phyloP scores from a whole-genome alignment of 1,140 invertebrate species.

The Drosophila sp. region DNA sequence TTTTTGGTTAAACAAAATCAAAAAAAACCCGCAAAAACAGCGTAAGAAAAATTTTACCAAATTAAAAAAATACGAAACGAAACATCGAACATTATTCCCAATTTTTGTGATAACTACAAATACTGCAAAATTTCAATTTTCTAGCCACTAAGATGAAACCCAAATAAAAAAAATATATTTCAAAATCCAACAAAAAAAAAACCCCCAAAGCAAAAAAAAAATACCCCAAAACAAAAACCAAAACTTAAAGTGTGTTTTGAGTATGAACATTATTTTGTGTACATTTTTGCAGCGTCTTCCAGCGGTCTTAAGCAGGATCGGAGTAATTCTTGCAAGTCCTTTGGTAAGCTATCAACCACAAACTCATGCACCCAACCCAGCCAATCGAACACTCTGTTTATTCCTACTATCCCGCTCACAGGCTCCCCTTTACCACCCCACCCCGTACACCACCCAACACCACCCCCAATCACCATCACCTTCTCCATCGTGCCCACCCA shows the following conservation, averaged over 20 bases:
- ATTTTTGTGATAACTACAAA: constrained; percentile 75
- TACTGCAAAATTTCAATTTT: constrained; percentile 34
- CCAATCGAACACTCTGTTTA: constrained; percentile 28
- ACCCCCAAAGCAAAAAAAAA: constrained; percentile 30
- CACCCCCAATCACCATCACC: constrained; percentile 5
- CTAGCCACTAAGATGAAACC: constrained; percentile 6
- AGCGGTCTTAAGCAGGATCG: constrained; percentile 95
- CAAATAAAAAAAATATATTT: constrained; percentile 5
- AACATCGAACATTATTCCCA: constrained; percentile 80
- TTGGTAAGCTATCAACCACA: constrained; percentile 90
- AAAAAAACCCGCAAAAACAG: constrained; percentile 12
- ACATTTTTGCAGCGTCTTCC: constrained; percentile 92
- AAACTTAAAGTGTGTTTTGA: constrained; percentile 83
- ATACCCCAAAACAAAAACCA: constrained; percentile 45
- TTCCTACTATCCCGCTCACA: background rate
- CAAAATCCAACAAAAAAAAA: constrained; percentile 49
- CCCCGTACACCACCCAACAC: constrained; percentile 8
- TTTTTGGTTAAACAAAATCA: background rate
- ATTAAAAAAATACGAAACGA: constrained; percentile 27
- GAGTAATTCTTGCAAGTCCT: constrained; percentile 95
- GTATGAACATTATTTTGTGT: constrained; percentile 83
- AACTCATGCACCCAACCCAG: constrained; percentile 55
- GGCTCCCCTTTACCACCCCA: background rate
- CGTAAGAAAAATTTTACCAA: constrained; percentile 21
- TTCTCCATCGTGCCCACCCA: background rate